Base-by-base conservation (phyloP, 2,113 vertebrate species). In the Ameiurus melas region DNA sequence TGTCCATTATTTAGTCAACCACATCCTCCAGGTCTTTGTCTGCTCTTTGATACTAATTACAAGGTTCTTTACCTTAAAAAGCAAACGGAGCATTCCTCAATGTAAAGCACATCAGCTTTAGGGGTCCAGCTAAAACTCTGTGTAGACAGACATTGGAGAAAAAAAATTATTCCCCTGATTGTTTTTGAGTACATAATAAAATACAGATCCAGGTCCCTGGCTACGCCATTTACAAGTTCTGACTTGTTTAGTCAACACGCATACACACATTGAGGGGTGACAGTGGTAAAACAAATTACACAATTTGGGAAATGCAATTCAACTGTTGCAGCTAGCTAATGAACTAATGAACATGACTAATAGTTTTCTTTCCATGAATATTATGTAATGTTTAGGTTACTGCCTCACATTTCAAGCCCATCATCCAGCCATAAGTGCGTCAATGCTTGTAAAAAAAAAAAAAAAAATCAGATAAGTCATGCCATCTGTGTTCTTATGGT, bases 231-330 rank as follows among this genome's bases (percentile, higher is more conserved):
- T 27, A 51, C 33, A 12, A 20, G 36, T 77, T 84, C 64, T 25
- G 64, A 10, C 80, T n/a, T n/a, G 84, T 84, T 80, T 19, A 47
- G 68, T 73, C 33, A 20, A 12, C 20, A 13, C 25, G 3, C 9
- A 5, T 71, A 66, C 12, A 17, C 64, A n/a, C n/a, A n/a, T n/a
- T 60, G 60, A 22, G 7, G 47, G 47, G 47, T 47, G 47, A 55
- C 75, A n/a, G 39, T 2, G 68, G 58, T 5, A 39, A 60, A 66
- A 39, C 14, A 22, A 47, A 62, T 70, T 47, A 17, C 30, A 27
- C 53, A 88, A 88, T 39, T 3, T 86, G 27, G 71, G 84, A 84
- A 86, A 80, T 27, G 22, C 55, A 33, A 82, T 82, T 55, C 1
- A 81, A 22, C 30, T 82, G 47, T 10, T 82, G 55, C 55, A 58